phyloP scores from a whole-genome alignment of 2,113 vertebrate genomes.

The Pseudorectes ferrugineus region DNA sequence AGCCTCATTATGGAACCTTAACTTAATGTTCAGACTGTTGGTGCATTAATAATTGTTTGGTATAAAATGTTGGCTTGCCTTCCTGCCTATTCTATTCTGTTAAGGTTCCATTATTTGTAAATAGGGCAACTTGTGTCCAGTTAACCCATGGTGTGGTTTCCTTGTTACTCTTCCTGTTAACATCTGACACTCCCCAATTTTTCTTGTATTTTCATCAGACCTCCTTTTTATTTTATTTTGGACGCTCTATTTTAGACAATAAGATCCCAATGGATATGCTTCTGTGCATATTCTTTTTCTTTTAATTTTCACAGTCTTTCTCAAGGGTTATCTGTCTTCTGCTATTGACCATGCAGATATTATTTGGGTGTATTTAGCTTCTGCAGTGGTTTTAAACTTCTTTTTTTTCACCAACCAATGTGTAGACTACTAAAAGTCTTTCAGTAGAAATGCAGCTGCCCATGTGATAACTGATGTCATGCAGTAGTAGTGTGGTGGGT shows the following conservation, averaged over 20 bases:
- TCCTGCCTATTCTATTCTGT: not conserved
- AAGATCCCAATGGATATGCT: not conserved
- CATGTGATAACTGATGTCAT: not conserved
- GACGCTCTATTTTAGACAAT: not conserved
- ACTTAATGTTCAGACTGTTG: conserved; percentile 20
- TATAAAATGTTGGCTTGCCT: conserved; percentile 6
- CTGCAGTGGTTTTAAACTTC: not conserved
- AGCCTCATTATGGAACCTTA: conserved; percentile 29
- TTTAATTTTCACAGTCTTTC: not conserved
- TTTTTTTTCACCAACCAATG: not conserved
- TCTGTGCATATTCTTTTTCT: not conserved
- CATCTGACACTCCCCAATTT: not conserved
- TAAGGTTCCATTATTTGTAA: not conserved
- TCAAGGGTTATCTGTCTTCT: not conserved
- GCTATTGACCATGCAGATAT: not conserved
- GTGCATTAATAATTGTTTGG: not conserved
- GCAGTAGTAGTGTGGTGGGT: not conserved
- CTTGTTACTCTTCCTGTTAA: not conserved
- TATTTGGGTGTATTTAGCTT: not conserved
- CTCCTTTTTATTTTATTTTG: not conserved
- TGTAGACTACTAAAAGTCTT: not conserved
- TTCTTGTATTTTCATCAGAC: not conserved
- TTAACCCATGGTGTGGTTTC: not conserved
- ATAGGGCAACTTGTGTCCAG: not conserved
- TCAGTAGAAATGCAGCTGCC: not conserved